Percentiles rank a stretch among this genome's conserved stretches.
These are phyloP conservation scores for Imbricaverruca yamaguchii DNA, from an alignment of 2,888 invertebrate species.

Conservation along the genomic window DNA sequence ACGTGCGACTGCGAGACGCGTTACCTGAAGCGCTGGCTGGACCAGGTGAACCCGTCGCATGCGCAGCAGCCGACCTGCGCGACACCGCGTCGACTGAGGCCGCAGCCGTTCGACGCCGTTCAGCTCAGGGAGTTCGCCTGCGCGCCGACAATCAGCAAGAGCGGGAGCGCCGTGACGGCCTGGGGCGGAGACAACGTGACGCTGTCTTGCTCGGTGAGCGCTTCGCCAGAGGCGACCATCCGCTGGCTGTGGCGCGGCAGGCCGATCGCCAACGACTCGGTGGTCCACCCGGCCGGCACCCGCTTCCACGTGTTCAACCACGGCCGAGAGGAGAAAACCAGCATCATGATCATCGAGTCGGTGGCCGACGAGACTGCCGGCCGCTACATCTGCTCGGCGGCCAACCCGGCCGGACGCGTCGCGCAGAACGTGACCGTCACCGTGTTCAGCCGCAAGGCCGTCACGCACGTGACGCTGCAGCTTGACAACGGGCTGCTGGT, in stretches of 20 bases:
- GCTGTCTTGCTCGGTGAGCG: constrained; percentile 60
- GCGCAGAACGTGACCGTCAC: constrained; percentile 68
- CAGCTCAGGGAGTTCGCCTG: constrained; percentile 71
- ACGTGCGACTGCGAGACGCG: constrained; percentile 69
- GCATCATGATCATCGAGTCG: constrained; percentile 43
- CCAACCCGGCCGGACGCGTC: constrained; percentile 71
- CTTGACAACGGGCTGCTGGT: constrained; percentile 14
- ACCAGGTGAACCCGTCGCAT: constrained; percentile 34
- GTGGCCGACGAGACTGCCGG: constrained; percentile 32
- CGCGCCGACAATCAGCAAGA: constrained; percentile 54
- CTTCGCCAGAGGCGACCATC: constrained; percentile 63
- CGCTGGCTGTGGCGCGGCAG: constrained; percentile 34
- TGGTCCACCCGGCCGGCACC: constrained; percentile 18
- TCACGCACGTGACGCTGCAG: constrained; percentile 10
- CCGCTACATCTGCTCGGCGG: constrained; percentile 69
- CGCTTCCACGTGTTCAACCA: constrained; percentile 27
- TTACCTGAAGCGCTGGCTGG: constrained; percentile 47
- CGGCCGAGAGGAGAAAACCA: constrained; percentile 25
- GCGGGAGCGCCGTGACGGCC: constrained; percentile 48
- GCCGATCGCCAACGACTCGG: constrained; percentile 25
- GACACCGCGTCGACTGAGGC: constrained; percentile 31
- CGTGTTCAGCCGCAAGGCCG: neutral
- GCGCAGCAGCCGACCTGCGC: constrained; percentile 36
- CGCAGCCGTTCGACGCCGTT: neutral
- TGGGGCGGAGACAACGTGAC: constrained; percentile 66